Percentiles rank a stretch among this genome's conserved stretches.
These are phyloP conservation scores for Hymenopus coronatus DNA, from an alignment of 2,888 invertebrate species.

Conservation along the genomic window DNA sequence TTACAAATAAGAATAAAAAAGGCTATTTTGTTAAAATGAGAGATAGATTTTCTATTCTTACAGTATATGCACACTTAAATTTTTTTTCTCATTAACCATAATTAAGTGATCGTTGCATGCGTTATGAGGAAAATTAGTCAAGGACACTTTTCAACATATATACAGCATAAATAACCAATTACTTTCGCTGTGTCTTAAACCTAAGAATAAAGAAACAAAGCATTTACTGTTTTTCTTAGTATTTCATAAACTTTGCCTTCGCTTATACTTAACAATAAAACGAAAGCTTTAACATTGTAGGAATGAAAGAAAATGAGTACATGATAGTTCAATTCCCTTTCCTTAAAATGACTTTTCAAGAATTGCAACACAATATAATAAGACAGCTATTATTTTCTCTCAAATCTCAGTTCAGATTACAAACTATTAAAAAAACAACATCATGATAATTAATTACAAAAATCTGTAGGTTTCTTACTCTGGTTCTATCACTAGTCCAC, in stretches of 20 bases:
- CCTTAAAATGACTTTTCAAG: constrained; percentile 10
- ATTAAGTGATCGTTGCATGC: constrained; percentile 24
- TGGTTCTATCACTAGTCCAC: not conserved
- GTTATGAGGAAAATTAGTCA: constrained; percentile 6
- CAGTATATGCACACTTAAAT: constrained; percentile 14
- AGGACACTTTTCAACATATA: constrained; percentile 27
- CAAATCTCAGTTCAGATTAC: not conserved
- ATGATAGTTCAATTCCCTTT: constrained; percentile 12
- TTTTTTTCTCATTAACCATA: not conserved
- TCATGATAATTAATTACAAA: not conserved
- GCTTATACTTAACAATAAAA: not conserved
- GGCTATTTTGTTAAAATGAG: not conserved
- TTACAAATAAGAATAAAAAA: constrained; percentile 28
- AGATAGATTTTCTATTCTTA: constrained; percentile 5
- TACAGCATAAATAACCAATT: constrained; percentile 10
- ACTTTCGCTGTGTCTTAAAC: constrained; percentile 28
- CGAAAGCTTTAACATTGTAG: not conserved
- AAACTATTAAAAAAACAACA: not conserved
- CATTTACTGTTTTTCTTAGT: not conserved
- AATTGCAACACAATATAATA: not conserved
- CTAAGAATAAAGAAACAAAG: constrained; percentile 14
- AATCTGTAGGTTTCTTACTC: not conserved
- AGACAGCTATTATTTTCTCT: not conserved
- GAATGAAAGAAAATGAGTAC: constrained; percentile 18
- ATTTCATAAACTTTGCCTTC: not conserved